Evolutionary conservation across 2,888 invertebrate species (phyloP), one percentile per base, ranked within the genome.

Genomic region (Ornithoptera alexandrae): DNA sequence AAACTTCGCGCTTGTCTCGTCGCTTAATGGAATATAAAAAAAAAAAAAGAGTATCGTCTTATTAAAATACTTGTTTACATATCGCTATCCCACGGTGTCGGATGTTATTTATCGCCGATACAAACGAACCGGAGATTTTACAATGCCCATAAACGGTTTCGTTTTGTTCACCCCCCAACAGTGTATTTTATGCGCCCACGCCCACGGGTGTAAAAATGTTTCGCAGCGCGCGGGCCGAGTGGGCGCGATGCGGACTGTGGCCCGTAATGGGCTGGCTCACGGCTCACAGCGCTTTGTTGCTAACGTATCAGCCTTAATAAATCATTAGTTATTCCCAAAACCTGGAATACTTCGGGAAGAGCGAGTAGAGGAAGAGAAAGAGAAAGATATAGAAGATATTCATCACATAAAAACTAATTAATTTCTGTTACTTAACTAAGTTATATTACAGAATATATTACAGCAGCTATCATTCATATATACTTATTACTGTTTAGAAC

Each of bases 71-170:
- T 76, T 80, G 77, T 77, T 72, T 62, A 65, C 68, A 71, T 77
- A 75, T 76, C 73, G 74, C 65, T 78, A 79, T 81, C 78, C 78
- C 76, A 80, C 80, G 75, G 77, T 83, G 74, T 77, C 78, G 59
- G 46, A 74, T 79, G 74, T 81, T 81, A 84, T 89, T 90, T 89
- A 90, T 85, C 79, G 80, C 72, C 77, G 80, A 83, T 82, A 84
- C 88, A 89, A 30, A 90, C 87, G 86, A 87, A 82, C 82, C 80
- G 80, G 79, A 78, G 79, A 81, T 77, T 85, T 83, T 80, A 83
- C 78, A 79, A 74, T 74, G 74, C 77, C 39, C 76, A 77, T 80
- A 81, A 81, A 81, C 72, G 73, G 62, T 72, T 10, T 71, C 73
- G 75, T 76, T 75, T 68, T 58, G 46, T 72, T 39, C 67, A 63